phyloP scores from a whole-genome alignment of 2,797 vertebrate genomes.

The Clangula hyemalis region DNA sequence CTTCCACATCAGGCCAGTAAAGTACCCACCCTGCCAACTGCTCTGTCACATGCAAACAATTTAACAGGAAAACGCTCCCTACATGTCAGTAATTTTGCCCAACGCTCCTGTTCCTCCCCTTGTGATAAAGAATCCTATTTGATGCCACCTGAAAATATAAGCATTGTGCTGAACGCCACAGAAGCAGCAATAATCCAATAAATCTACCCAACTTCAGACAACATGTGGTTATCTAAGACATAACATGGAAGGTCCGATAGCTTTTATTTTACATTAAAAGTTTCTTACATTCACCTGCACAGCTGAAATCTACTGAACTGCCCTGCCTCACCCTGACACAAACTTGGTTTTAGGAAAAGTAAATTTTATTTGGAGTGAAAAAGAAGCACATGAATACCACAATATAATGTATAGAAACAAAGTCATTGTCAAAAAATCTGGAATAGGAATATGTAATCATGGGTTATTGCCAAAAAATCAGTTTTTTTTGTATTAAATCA shows the following conservation, averaged over 20 bases:
- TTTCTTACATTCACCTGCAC: neutral
- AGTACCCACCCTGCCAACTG: neutral
- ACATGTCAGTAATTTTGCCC: neutral
- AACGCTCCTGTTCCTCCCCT: neutral
- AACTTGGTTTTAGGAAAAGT: neutral
- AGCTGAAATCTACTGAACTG: neutral
- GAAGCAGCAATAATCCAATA: neutral
- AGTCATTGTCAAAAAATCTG: neutral
- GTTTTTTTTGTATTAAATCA: neutral
- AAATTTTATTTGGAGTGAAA: slow-evolving; percentile 20
- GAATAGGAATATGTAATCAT: neutral
- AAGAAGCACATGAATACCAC: neutral
- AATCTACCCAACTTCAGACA: neutral
- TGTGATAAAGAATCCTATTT: neutral
- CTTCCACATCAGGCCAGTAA: neutral
- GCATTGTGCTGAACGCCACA: neutral
- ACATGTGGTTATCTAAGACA: neutral
- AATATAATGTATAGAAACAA: neutral
- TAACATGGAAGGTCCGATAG: neutral
- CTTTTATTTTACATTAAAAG: neutral
- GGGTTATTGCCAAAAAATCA: neutral
- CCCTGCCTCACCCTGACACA: neutral
- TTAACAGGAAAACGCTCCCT: neutral
- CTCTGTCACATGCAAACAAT: neutral
- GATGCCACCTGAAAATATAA: neutral